phyloP scores from a whole-genome alignment of 1,140 invertebrate species.

The Habropoda laboriosa region DNA sequence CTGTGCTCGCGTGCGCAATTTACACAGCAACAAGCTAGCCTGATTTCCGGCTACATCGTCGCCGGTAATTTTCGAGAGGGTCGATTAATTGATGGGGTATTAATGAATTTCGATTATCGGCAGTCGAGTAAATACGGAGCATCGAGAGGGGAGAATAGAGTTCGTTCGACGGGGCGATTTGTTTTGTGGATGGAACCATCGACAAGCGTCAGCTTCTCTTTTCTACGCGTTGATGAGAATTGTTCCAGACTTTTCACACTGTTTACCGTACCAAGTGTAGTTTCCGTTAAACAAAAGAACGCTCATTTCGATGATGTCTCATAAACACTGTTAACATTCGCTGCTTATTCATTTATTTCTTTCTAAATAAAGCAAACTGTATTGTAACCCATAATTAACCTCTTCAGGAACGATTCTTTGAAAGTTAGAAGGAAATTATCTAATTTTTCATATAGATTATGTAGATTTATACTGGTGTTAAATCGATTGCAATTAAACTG shows the following conservation, averaged over 20 bases:
- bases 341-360: too few relatives aligned
- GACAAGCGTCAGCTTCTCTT: neutral
- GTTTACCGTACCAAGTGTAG: neutral
- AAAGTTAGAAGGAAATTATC: too few relatives aligned
- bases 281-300: neutral
- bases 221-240: neutral
- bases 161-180: constrained; percentile 3
- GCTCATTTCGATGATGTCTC: neutral
- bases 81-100: constrained; percentile 7
- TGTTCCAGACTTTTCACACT: neutral
- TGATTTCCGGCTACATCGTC: constrained; percentile 4
- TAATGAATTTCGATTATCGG: constrained; percentile 32
- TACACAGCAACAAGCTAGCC: neutral
- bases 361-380: too few relatives aligned
- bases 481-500: too few relatives aligned
- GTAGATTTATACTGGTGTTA: too few relatives aligned
- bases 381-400: too few relatives aligned
- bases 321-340: too few relatives aligned
- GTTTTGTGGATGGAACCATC: neutral
- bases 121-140: constrained; percentile 1
- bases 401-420: too few relatives aligned
- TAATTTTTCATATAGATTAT: too few relatives aligned
- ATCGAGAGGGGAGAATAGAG: neutral
- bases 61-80: constrained; percentile 16
- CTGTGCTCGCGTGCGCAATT: neutral